These are phyloP conservation scores for Morpho deidamia DNA, from an alignment of 2,888 invertebrate species.

Conservation along the genomic window DNA sequence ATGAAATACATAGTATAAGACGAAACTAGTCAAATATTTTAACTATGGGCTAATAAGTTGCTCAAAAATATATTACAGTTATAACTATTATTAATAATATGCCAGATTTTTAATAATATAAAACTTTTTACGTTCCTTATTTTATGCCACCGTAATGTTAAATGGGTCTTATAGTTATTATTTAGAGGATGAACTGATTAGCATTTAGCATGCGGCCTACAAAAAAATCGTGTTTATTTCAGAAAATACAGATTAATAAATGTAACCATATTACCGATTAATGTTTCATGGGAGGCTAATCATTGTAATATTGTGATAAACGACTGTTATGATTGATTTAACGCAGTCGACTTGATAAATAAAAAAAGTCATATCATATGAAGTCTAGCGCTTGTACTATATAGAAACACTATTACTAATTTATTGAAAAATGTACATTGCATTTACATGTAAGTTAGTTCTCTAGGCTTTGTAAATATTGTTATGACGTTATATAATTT, in stretches of 20 bases:
- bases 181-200: neutral
- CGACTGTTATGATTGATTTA: slow-evolving; percentile 56
- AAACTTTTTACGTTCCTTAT: slow-evolving; percentile 29
- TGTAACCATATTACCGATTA: neutral
- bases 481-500: slow-evolving; percentile 78
- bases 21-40: slow-evolving; percentile 72
- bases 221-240: slow-evolving; percentile 3
- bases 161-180: slow-evolving; percentile 5
- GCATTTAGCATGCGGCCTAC: slow-evolving; percentile 18
- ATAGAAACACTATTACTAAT: slow-evolving; percentile 73
- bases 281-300: slow-evolving; percentile 4
- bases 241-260: slow-evolving; percentile 4
- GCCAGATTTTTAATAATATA: slow-evolving; percentile 24
- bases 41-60: slow-evolving; percentile 54
- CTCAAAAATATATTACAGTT: slow-evolving; percentile 39
- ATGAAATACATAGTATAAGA: slow-evolving; percentile 54
- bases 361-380: slow-evolving; percentile 67
- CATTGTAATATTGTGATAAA: slow-evolving; percentile 41
- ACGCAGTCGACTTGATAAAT: slow-evolving; percentile 61
- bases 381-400: slow-evolving; percentile 73
- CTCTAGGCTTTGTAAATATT: slow-evolving; percentile 77
- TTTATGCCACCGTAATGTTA: slow-evolving; percentile 27
- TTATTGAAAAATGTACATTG: slow-evolving; percentile 74
- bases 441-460: slow-evolving; percentile 74
- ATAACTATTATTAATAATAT: slow-evolving; percentile 12